Conservation (phyloP, 2,888 invertebrate genomes). For the Furcula furcula region DNA sequence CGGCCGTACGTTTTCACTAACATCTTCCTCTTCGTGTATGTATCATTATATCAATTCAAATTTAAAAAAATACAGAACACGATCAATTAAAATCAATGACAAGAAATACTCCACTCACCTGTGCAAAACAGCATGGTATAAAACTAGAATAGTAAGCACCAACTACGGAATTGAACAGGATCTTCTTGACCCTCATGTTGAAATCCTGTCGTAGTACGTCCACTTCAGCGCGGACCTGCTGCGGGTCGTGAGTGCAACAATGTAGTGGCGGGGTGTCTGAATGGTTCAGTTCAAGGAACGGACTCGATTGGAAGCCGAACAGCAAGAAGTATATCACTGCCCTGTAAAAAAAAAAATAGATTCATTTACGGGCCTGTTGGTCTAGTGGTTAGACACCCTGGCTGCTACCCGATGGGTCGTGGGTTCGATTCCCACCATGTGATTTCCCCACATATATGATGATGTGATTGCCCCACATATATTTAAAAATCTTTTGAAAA, state of each 20-base stretch:
- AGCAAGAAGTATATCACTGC: conserved; percentile 89
- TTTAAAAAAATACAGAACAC: too few species aligned
- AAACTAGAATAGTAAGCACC: conserved; percentile 95
- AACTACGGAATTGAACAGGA: conserved; percentile 91
- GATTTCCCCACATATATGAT: too few species aligned
- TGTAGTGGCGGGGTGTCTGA: conserved; percentile 85
- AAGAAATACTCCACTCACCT: conserved; percentile 84
- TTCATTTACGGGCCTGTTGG: background rate
- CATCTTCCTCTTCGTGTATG: too few species aligned
- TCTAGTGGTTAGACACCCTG: too few species aligned
- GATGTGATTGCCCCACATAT: too few species aligned
- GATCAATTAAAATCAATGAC: too few species aligned
- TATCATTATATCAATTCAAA: too few species aligned
- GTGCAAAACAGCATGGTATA: conserved; percentile 94
- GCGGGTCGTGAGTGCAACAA: conserved; percentile 88
- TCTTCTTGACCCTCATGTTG: conserved; percentile 93
- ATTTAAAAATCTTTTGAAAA: too few species aligned
- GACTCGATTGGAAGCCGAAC: conserved; percentile 89
- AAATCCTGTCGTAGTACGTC: conserved; percentile 92
- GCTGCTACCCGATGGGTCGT: too few species aligned
- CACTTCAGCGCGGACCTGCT: conserved; percentile 91
- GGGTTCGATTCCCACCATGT: too few species aligned
- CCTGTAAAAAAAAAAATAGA: conserved; percentile 60
- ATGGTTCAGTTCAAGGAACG: conserved; percentile 86
- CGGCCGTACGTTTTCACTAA: too few species aligned